Evolutionary conservation across 2,113 vertebrate species (phyloP), one percentile per base, ranked within the genome.

Genomic region (Grantiella picta): DNA sequence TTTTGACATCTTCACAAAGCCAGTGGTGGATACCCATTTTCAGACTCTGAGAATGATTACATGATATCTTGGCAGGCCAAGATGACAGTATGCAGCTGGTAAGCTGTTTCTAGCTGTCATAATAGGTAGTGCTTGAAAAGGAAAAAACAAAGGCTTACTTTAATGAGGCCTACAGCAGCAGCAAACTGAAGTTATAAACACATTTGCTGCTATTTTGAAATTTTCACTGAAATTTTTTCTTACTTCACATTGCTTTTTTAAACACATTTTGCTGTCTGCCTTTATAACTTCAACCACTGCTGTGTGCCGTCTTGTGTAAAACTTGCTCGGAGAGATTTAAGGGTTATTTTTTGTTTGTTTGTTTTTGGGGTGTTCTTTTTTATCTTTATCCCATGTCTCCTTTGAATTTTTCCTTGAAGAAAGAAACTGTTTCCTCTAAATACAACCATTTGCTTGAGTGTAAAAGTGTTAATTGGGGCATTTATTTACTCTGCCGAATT

Each of bases 91-190:
- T 94, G 89, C 89, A 97, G 95, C 95, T 94, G 87, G 78, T 96
- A 94, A 95, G 83, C 81, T 89, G 86, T 91, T 97, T 97, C 91
- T 94, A 97, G 86, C 94, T 97, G 97, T 97, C 95, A 96, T 97
- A 96, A 96, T 86, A 95, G 72, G 82, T 89, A 94, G 92, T 81
- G 78, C 92, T 94, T 96, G 95, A 97, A 96, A 97, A 93, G 36
- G 28, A 71, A 92, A 82, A 95, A 96, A 90, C 73, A 89, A 96
- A 96, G 80, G 23, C 50, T 89, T 64, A 61, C 93, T 96, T 94
- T 94, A 88, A 93, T 93, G 94, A 97, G 92, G 82, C 82, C 93
- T 79, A 71, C 52, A 96, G 94, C 91, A 92, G 71, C 66, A 80
- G 90, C 44, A 84, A 94, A 95, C 56, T 71, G 71, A 87, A 92